Evolutionary conservation across 2,888 invertebrate species (phyloP).

Genomic region (Germaria angustata): DNA sequence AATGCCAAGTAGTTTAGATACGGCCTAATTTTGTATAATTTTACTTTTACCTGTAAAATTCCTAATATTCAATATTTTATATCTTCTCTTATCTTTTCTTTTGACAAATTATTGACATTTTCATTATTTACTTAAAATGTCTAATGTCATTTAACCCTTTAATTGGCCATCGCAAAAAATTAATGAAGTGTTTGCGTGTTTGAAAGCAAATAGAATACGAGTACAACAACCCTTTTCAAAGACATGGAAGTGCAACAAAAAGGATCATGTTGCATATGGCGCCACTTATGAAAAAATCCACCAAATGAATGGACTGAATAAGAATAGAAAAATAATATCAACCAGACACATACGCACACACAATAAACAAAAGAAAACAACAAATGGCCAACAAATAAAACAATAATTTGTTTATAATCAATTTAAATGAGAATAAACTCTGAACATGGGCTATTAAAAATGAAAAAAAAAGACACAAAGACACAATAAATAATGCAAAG

Average conservation of each 20-base stretch:
- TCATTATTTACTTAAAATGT: constrained; percentile 57
- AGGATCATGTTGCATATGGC: constrained; percentile 62
- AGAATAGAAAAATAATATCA: background rate
- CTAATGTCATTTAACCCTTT: constrained; percentile 67
- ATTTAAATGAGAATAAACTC: constrained; percentile 57
- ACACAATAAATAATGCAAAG: background rate
- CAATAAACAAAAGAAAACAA: constrained; percentile 18
- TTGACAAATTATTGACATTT: constrained; percentile 60
- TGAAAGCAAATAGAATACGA: constrained; percentile 32
- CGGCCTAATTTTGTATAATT: too few relatives aligned
- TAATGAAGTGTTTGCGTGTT: constrained; percentile 62
- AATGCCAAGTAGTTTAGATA: too few relatives aligned
- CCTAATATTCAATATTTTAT: background rate
- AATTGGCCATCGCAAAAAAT: constrained; percentile 64
- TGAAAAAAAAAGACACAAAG: too few relatives aligned
- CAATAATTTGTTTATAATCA: constrained; percentile 67
- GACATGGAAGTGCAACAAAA: constrained; percentile 18
- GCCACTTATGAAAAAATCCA: constrained; percentile 34
- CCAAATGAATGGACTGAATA: background rate
- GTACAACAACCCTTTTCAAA: constrained; percentile 33
- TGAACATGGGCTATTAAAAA: too few relatives aligned
- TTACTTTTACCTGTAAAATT: too few relatives aligned
- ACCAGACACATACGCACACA: background rate
- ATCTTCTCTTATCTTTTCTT: background rate
- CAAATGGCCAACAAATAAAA: constrained; percentile 51